Evolutionary conservation across 1,140 invertebrate species (phyloP), one percentile per base, ranked within the genome.

Genomic region (Meteorus sp.): DNA sequence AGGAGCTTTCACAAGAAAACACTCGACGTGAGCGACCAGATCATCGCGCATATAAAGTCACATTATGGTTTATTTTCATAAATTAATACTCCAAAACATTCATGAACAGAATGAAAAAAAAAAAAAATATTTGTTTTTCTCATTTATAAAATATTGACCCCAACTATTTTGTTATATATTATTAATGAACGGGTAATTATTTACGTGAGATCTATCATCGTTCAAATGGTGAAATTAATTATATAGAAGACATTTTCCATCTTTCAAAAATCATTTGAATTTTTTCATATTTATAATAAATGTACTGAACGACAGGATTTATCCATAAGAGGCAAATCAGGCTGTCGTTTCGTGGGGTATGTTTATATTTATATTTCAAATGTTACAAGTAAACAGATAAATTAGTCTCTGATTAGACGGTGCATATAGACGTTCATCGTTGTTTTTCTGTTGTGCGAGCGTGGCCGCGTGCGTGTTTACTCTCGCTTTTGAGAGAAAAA

Each of bases 401-500:
- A 59, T 63, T 57, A 60, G 58, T 41, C 57, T 27, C 48, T 60
- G 57, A 63, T 63, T 63, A 59, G 58, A 59, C 37, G 45, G 50
- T 48, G n/a, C n/a, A n/a, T n/a, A n/a, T 45, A 33, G 41, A 31
- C 31, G n/a, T 39, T 55, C 45, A 52, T 50, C n/a, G 47, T 52
- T 9, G 20, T 58, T 58, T 58, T 58, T 58, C 56, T 15, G 35
- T 13, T 17, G 45, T 22, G 47, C 45, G 22, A 31, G 58, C 48
- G 27, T 15, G 35, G 17, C 9, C n/a, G 7, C 23, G 17, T 35
- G 44, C 52, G 35, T 59, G 61, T 35, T 54, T 44, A 63, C 61
- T 63, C 61, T 63, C 61, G 61, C 61, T 59, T 63, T 59, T 63
- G 25, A 33, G 27, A 35, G 44, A 60, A 60, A 60, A 60, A 60